phyloP scores from a whole-genome alignment of 2,797 vertebrate genomes.

The Xiphophorus birchmanni region DNA sequence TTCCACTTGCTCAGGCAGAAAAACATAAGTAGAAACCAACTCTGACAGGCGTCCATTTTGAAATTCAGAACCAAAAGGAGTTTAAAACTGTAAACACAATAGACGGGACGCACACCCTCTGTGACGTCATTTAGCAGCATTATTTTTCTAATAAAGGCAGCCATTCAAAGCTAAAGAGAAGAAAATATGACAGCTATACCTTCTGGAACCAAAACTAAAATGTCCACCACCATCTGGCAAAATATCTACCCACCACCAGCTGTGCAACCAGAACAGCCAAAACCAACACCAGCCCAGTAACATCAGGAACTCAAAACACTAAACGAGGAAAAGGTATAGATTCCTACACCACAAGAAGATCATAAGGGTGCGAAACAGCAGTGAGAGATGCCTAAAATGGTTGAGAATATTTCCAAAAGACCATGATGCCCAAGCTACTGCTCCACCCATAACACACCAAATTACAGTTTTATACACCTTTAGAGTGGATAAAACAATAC shows the following conservation, averaged over 20 bases:
- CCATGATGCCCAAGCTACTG: background rate
- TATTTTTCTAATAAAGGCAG: background rate
- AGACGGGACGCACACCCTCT: background rate
- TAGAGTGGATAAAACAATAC: background rate
- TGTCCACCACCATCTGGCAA: background rate
- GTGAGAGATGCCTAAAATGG: background rate
- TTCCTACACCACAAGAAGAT: background rate
- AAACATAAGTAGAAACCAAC: background rate
- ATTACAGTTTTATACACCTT: background rate
- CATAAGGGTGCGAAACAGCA: background rate
- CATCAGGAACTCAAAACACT: background rate
- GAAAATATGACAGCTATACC: conserved; percentile 14
- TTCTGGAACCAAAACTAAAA: conserved; percentile 1
- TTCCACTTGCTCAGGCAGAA: conserved; percentile 1
- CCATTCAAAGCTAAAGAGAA: background rate
- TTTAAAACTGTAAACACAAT: conserved; percentile 11
- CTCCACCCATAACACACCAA: background rate
- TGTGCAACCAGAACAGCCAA: conserved; percentile 10
- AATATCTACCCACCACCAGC: conserved; percentile 10
- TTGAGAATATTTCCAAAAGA: background rate
- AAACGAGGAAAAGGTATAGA: background rate
- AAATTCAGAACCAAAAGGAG: conserved; percentile 26
- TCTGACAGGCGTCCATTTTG: background rate
- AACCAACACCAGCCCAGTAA: conserved; percentile 8
- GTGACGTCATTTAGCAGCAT: background rate